Conservation (phyloP, 2,113 vertebrate genomes). For the Peucedramus taeniatus region DNA sequence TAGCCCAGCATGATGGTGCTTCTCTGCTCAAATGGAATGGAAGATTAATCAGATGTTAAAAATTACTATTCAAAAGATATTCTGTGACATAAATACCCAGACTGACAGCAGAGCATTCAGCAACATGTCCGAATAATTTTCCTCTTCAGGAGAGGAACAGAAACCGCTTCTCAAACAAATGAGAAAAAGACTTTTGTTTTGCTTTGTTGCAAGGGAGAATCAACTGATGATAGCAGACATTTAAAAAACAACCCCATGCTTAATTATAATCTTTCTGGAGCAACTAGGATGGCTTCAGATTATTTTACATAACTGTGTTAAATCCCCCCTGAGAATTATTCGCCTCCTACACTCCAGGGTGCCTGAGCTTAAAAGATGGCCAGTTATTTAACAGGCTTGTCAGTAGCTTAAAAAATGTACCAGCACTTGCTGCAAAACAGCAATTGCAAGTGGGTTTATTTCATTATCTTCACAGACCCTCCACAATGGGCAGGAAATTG, state of each 20-base stretch:
- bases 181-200: neutral
- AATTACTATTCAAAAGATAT: constrained; percentile 22
- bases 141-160: constrained; percentile 26
- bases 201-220: neutral
- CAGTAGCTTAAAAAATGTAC: constrained; percentile 39
- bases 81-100: constrained; percentile 13
- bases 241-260: neutral
- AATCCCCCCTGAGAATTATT: constrained; percentile 56
- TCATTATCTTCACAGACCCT: neutral
- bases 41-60: constrained; percentile 26
- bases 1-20: neutral
- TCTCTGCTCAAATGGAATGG: neutral
- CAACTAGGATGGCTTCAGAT: constrained; percentile 45
- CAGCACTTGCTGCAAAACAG: constrained; percentile 21
- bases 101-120: neutral
- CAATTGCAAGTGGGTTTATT: neutral
- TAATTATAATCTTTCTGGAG: constrained; percentile 49
- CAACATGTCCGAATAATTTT: neutral
- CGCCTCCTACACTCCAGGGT: constrained; percentile 51
- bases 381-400: constrained; percentile 65
- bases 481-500: neutral
- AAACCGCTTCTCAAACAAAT: constrained; percentile 30
- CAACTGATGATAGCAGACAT: neutral
- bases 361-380: constrained; percentile 54
- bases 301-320: constrained; percentile 66